Evolutionary conservation across 2,797 vertebrate species (phyloP).

Genomic region (Eurystomus glaucurus): DNA sequence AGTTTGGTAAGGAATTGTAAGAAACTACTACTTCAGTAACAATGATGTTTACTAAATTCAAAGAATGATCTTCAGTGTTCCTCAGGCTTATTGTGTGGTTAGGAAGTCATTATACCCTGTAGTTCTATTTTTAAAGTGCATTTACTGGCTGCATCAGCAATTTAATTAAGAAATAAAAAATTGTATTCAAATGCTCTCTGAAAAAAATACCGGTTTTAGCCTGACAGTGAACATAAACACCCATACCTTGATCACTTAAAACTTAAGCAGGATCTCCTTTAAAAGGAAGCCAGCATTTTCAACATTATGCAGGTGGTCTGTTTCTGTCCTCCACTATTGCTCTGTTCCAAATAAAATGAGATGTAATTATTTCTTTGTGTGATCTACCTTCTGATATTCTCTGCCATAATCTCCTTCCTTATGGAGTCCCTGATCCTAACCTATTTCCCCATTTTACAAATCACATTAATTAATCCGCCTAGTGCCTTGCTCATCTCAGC

Average conservation of each 20-base stretch:
- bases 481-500: neutral
- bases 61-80: neutral
- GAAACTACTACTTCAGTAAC: neutral
- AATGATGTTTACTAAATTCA: neutral
- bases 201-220: neutral
- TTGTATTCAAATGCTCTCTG: neutral
- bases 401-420: neutral
- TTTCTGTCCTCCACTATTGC: neutral
- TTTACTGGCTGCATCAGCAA: neutral
- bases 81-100: neutral
- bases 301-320: neutral
- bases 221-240: neutral
- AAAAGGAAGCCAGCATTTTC: neutral
- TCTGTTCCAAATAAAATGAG: neutral
- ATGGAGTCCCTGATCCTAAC: slow-evolving; percentile 6
- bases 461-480: slow-evolving; percentile 7
- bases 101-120: neutral
- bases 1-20: neutral
- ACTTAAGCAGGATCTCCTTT: neutral
- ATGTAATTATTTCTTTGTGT: neutral
- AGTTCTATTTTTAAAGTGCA: neutral
- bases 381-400: neutral
- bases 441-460: neutral
- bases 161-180: neutral
- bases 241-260: neutral